Conservation (phyloP, 2,113 vertebrate species). For the Nestor notabilis region DNA sequence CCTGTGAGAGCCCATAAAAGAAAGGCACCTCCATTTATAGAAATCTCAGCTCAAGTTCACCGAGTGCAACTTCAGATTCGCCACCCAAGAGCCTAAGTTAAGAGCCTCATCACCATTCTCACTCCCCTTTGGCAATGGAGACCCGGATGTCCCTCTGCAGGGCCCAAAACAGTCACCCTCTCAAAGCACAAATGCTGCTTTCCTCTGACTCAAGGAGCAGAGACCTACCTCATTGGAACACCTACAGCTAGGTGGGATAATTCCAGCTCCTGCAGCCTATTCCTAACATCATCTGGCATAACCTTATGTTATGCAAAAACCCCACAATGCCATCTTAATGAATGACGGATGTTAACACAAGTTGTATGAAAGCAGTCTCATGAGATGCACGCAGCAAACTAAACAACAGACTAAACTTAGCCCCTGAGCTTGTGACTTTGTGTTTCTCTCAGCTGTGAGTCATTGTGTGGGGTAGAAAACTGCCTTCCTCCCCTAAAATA, state of each 20-base stretch:
- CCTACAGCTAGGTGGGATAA: not conserved
- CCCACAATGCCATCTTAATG: not conserved
- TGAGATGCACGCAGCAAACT: not conserved
- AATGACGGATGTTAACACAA: not conserved
- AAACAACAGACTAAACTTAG: not conserved
- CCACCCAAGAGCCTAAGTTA: not conserved
- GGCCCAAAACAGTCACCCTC: not conserved
- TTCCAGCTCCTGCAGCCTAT: not conserved
- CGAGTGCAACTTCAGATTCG: not conserved
- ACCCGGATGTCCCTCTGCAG: not conserved
- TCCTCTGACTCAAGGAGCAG: not conserved
- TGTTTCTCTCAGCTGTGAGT: constrained; percentile 27
- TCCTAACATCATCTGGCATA: not conserved
- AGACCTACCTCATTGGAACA: not conserved
- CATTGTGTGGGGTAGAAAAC: not conserved
- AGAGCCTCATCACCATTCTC: not conserved
- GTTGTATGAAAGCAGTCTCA: not conserved
- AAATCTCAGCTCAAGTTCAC: not conserved
- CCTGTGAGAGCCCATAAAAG: not conserved
- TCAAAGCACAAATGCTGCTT: not conserved
- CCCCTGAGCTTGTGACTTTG: not conserved
- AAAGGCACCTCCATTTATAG: not conserved
- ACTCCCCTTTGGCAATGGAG: not conserved
- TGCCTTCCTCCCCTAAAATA: not conserved
- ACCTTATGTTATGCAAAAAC: not conserved